Base-by-base conservation (phyloP, 2,797 vertebrate genomes). In the Cygnus olor region DNA sequence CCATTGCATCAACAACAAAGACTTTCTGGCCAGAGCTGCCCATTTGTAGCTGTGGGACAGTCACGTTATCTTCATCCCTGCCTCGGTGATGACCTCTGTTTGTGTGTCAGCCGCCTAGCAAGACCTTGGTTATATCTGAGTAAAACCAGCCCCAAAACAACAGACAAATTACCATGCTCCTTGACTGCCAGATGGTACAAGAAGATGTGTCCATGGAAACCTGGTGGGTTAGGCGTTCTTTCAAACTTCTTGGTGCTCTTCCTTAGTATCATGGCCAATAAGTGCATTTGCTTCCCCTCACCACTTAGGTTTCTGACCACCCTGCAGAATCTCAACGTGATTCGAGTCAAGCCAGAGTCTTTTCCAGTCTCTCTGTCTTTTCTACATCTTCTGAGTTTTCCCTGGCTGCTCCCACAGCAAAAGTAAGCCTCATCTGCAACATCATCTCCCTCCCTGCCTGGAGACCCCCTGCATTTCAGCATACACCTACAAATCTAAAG, bases 1-100 rank as follows among this genome's bases (percentile, higher is more conserved):
- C 13, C n/a, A 8, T 3, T 2, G 3, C 22, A 19, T 1, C 10
- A 32, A 25, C 76, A 49, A 11, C 0, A 0, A 0, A n/a, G 44
- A 18, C 4, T 68, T 91, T 68, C 0, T 0, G 40, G 47, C 12
- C 63, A 89, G 34, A 1, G 1, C 30, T 45, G 11, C 27, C 47
- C 7, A 2, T 10, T n/a, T 49, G 8, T 47, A 21, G 32, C 12
- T n/a, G 28, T n/a, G 56, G 19, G 6, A 2, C 1, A 0, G 21
- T n/a, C 27, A 47, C 66, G 51, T 45, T 32, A 83, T 64, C 44
- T 19, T 25, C 24, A 28, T 7, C 30, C 21, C 53, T 78, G 40
- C 3, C 77, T 22, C 21, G 45, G 34, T n/a, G n/a, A 18, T 6
- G 27, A 49, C 47, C 53, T 27, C 1, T 25, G 42, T 42, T 63